Evolutionary conservation across 2,113 vertebrate species (phyloP), one percentile per base, ranked within the genome.

Genomic region (Chitala chitala): DNA sequence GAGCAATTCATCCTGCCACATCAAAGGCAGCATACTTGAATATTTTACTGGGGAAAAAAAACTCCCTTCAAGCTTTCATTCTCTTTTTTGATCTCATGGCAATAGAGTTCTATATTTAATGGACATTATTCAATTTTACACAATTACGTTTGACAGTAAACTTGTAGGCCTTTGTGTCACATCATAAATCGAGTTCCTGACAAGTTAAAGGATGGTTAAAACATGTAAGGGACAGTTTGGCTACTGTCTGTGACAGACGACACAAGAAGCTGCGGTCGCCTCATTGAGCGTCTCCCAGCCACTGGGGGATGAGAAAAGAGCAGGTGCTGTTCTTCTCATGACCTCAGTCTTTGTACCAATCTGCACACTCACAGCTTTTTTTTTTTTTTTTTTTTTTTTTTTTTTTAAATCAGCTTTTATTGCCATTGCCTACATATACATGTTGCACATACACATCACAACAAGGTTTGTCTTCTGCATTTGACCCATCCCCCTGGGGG

Each of bases 101-200:
- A 36, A 33, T 63, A 63, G 33, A 63, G 38, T 63, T 20, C 24
- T 61, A 33, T 36, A 13, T 63, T 63, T 63, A 63, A 63, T 38
- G 38, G 33, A 29, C 36, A 17, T 15, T 63, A n/a, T 31, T 61
- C 38, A 36, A 20, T 53, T 33, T 63, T 31, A 0, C 55, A 24
- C 24, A 59, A 8, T 17, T 38, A 29, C 33, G 1, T 63, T 12
- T 38, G 58, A 63, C n/a, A 54, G 51, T 54, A 22, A 17, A 29
- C 33, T 20, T 38, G 31, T 8, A 17, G 31, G 13, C 58, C 12
- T 15, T 8, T 13, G 8, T 17, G 3, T n/a, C 2, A 3, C 58
- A 63, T 15, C 7, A 1, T 38, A 29, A 36, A 17, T 36, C n/a
- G 33, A 33, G n/a, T 20, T n/a, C 59, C 29, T 17, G 59, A 4